Percentiles rank a stretch among this genome's conserved stretches.
Conservation (phyloP, 2,113 vertebrate genomes). For the Nesoenas mayeri region DNA sequence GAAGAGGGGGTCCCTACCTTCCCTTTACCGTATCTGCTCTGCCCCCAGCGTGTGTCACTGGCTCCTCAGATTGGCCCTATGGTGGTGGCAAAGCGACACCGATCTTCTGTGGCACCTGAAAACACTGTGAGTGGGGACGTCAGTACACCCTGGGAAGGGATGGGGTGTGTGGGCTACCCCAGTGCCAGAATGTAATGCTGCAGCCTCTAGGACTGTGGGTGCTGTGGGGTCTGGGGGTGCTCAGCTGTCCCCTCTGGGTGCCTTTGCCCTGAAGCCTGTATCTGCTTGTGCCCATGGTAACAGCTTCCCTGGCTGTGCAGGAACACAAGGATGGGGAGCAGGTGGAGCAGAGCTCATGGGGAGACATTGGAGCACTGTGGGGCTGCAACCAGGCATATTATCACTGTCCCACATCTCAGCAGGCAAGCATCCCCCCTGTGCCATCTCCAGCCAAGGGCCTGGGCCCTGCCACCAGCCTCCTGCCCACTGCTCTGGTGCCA, state of each 20-base stretch:
- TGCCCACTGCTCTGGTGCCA: constrained; percentile 29
- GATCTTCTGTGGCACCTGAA: not conserved
- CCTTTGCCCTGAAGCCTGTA: not conserved
- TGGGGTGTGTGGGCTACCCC: not conserved
- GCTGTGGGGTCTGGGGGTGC: not conserved
- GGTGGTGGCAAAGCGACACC: not conserved
- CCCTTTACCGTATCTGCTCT: not conserved
- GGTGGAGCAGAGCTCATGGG: not conserved
- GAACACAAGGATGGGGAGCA: not conserved
- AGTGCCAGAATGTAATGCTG: not conserved
- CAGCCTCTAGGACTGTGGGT: not conserved
- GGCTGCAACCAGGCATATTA: not conserved
- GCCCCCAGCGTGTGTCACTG: constrained; percentile 50
- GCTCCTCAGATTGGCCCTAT: constrained; percentile 40
- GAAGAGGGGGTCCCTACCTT: not conserved
- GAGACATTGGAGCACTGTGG: not conserved
- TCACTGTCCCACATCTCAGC: not conserved
- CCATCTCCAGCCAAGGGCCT: constrained; percentile 48
- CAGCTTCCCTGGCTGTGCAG: not conserved
- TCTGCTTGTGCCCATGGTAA: not conserved
- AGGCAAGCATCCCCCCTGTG: constrained; percentile 69
- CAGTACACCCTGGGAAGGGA: accelerated
- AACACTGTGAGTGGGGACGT: not conserved
- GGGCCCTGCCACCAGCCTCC: constrained; percentile 6
- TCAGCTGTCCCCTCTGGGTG: not conserved